Evolutionary conservation across 2,797 vertebrate genomes (phyloP).

Genomic region (Lutjanus argentimaculatus): DNA sequence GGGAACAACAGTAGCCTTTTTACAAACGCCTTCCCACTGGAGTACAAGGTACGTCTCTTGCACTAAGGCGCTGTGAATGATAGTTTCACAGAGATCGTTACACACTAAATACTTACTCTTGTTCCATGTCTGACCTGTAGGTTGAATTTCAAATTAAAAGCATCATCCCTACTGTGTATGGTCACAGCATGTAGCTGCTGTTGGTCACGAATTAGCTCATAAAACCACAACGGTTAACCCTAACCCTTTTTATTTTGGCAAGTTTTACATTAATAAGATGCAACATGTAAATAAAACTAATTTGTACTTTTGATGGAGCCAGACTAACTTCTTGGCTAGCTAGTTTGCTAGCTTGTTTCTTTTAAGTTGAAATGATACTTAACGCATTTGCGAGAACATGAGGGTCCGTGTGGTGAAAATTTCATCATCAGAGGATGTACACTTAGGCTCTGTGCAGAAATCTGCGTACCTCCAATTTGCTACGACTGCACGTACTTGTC

Average conservation of each 20-base stretch:
- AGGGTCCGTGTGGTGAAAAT: no score
- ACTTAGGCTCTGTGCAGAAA: no score
- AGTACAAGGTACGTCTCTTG: no score
- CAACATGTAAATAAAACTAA: not conserved
- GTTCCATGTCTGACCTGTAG: not conserved
- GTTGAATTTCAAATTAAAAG: not conserved
- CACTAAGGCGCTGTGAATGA: not conserved
- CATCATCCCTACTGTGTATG: rapidly evolving
- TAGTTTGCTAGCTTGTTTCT: not conserved
- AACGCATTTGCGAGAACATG: no score
- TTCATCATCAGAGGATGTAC: no score
- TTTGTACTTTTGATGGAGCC: not conserved
- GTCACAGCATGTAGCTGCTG: not conserved
- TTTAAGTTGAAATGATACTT: no score
- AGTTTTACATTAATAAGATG: not conserved
- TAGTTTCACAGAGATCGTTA: not conserved
- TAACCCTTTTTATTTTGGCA: not conserved
- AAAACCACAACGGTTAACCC: not conserved
- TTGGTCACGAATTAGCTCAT: not conserved
- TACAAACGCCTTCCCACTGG: not conserved
- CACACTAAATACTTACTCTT: not conserved
- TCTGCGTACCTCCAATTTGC: no score
- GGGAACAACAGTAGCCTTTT: not conserved
- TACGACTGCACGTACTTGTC: no score
- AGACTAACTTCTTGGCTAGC: not conserved